Base-by-base conservation (phyloP, 2,888 invertebrate species). In the Didymodactylos carnosus region DNA sequence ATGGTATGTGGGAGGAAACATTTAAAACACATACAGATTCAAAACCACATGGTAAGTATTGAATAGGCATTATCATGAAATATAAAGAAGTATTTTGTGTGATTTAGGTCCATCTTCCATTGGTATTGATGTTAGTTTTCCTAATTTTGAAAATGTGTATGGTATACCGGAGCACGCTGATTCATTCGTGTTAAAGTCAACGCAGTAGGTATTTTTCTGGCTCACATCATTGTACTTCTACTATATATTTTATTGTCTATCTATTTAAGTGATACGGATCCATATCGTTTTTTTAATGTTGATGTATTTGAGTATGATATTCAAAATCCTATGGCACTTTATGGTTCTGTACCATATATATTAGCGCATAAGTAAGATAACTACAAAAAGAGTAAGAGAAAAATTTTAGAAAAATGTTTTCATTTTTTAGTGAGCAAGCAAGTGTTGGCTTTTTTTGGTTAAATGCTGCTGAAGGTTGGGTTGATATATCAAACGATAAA, bases 121-220 rank as follows among this genome's bases (percentile, higher is more conserved):
- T 69, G 94, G 94, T 0, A 83, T 97, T 77, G 98, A 98, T 82
- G 88, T 98, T 76, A 88, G 90, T 35, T 97, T 98, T 84, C 90
- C 92, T 7, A 92, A 91, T 19, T 92, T 94, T 11, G 88, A 91
- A 77, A 87, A 92, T 79, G 89, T 92, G 0, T 99, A 94, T 82
- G 98, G 98, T 77, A 88, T 99, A 76, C 98, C 98, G 0, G 93
- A 97, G 82, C 98, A 99, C 85, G 95, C 94, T 0, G 98, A 98
- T 83, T 87, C 88, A 13, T 88, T 97, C 79, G 87, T 90, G 0
- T 86, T 99, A 10, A 88, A 88, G 78, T 89, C 91, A 0, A 98
- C 98, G 0, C 89, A 89, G 84, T 84, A 79, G 78, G 80, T 62
- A 39, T 25, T 13, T 8, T 40, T 25, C 5, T 70, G n/a, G n/a